Percentiles rank a stretch among this genome's conserved stretches.
Evolutionary conservation across 2,113 vertebrate species (phyloP).

Genomic region (Dissostichus mawsoni): DNA sequence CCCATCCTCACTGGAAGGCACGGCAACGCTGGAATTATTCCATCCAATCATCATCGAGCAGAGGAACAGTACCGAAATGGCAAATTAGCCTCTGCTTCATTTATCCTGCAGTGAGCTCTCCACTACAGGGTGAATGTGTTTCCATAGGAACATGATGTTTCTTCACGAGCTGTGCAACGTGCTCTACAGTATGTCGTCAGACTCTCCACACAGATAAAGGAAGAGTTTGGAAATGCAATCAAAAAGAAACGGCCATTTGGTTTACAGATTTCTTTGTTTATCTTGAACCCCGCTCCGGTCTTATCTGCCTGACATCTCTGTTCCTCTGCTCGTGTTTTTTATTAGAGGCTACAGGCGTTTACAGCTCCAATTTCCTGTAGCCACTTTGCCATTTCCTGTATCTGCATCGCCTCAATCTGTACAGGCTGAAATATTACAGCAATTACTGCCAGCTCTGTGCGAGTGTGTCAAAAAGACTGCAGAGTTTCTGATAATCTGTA

Average conservation of each 20-base stretch:
- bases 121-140: constrained; percentile 67
- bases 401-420: constrained; percentile 42
- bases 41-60: constrained; percentile 71
- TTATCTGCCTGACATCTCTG: constrained; percentile 46
- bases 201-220: constrained; percentile 32
- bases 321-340: constrained; percentile 46
- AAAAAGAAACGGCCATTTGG: constrained; percentile 54
- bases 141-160: constrained; percentile 80
- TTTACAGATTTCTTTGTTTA: constrained; percentile 43
- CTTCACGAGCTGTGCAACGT: constrained; percentile 48
- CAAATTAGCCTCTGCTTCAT: constrained; percentile 79
- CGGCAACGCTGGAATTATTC: constrained; percentile 56
- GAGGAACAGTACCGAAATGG: constrained; percentile 71
- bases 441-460: constrained; percentile 45
- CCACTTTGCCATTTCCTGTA: constrained; percentile 14
- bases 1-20: constrained; percentile 53
- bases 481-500: constrained; percentile 48
- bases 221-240: constrained; percentile 54
- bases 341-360: constrained; percentile 44
- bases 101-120: constrained; percentile 72
- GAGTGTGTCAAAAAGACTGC: constrained; percentile 32
- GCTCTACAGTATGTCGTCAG: constrained; percentile 18
- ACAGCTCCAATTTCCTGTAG: constrained; percentile 42
- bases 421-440: constrained; percentile 62
- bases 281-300: constrained; percentile 28